A percentile compares a stretch with the other conserved stretches of the same genome.
Evolutionary conservation across 2,113 vertebrate species (phyloP).

Genomic region (Urocolius indicus): DNA sequence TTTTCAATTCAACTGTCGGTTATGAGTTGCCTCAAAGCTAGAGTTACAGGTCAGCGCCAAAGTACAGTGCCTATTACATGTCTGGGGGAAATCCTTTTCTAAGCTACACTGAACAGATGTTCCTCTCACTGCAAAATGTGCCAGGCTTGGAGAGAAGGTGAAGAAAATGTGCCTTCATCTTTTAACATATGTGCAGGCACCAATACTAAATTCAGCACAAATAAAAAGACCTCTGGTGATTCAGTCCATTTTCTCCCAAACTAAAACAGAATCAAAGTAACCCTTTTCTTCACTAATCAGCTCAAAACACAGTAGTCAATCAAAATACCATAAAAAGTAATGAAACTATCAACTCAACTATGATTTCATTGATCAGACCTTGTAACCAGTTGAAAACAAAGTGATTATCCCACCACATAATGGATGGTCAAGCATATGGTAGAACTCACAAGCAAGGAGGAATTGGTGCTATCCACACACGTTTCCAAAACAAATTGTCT

Average conservation of each 20-base stretch:
- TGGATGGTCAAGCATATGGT: too few species aligned
- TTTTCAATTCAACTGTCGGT: not conserved
- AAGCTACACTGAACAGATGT: not conserved
- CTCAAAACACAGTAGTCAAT: not conserved
- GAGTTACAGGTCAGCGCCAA: not conserved
- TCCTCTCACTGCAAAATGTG: not conserved
- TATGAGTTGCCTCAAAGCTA: not conserved
- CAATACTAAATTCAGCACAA: not conserved
- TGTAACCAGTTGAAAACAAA: not conserved
- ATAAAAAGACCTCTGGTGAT: not conserved
- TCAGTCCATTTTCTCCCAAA: not conserved
- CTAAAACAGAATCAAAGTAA: not conserved
- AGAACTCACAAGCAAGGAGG: not conserved
- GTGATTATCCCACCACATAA: not conserved
- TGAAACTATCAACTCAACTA: not conserved
- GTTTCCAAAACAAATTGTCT: not conserved
- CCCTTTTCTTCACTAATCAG: not conserved
- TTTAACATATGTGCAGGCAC: not conserved
- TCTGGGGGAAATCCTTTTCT: not conserved
- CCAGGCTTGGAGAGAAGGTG: not conserved
- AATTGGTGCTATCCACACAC: not conserved
- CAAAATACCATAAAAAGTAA: not conserved
- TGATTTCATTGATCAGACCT: not conserved
- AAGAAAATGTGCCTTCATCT: not conserved
- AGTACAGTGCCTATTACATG: not conserved